phyloP scores from a whole-genome alignment of 2,888 invertebrate genomes.

The Drosophila melanosoma region DNA sequence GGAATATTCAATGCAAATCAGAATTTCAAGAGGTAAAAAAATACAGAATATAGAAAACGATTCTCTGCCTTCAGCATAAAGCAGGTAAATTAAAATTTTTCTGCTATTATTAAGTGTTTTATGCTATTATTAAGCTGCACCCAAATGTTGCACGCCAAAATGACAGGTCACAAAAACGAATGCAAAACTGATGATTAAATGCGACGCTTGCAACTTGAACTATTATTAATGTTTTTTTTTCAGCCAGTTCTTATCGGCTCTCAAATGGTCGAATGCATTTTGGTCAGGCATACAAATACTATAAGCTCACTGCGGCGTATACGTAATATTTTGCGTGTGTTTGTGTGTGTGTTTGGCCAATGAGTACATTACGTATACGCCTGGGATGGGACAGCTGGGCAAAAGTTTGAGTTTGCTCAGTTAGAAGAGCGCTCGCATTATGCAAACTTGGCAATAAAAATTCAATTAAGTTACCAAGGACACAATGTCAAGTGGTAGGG shows the following conservation, averaged over 20 bases:
- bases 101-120: not conserved
- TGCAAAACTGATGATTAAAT: conserved; percentile 3
- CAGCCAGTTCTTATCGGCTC: conserved; percentile 31
- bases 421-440: conserved; percentile 53
- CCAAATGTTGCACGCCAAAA: not conserved
- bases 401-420: conserved; percentile 25
- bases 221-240: conserved; percentile 6
- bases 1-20: not conserved
- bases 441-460: conserved; percentile 81
- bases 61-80: not conserved
- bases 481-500: conserved; percentile 69
- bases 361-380: conserved; percentile 64
- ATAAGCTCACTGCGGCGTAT: conserved; percentile 60
- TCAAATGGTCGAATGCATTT: conserved; percentile 34
- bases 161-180: not conserved
- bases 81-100: not conserved
- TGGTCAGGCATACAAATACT: not conserved
- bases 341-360: conserved; percentile 7
- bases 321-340: conserved; percentile 43
- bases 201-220: conserved; percentile 1
- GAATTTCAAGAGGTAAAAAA: not conserved
- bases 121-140: not conserved
- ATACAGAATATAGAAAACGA: no score
- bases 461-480: conserved; percentile 79
- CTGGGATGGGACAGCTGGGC: conserved; percentile 27